These are phyloP conservation scores for Melipona quadrifasciata DNA, from an alignment of 1,140 invertebrate species.

Conservation along the genomic window DNA sequence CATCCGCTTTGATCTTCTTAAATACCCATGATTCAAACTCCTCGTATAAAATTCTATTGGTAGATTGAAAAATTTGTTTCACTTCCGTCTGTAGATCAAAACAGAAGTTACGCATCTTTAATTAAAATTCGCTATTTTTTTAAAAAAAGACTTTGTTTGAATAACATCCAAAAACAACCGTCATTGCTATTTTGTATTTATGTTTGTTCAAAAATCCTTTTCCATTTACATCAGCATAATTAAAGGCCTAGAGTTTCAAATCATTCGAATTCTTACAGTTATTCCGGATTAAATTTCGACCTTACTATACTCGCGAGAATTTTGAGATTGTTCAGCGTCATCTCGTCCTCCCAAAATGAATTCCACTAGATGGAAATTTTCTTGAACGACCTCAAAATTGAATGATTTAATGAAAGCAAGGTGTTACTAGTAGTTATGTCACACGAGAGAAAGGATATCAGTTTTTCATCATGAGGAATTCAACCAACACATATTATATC, in stretches of 20 bases:
- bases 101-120: background rate
- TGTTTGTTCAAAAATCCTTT: constrained; percentile 34
- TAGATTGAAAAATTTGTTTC: constrained; percentile 31
- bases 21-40: constrained; percentile 31
- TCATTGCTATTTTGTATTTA: constrained; percentile 57
- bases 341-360: background rate
- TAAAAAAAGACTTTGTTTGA: constrained; percentile 34
- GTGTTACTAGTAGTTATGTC: constrained; percentile 7
- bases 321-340: background rate
- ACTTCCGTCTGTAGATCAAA: constrained; percentile 41
- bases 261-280: background rate
- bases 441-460: background rate
- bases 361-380: constrained; percentile 25
- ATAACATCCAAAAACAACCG: constrained; percentile 48
- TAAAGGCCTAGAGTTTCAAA: constrained; percentile 41
- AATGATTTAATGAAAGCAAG: constrained; percentile 28
- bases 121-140: background rate
- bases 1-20: background rate
- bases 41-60: constrained; percentile 11
- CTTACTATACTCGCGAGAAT: constrained; percentile 25
- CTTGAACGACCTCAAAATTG: constrained; percentile 31
- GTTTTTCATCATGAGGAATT: constrained; percentile 23
- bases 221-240: constrained; percentile 40
- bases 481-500: constrained; percentile 46
- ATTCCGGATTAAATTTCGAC: too few relatives aligned